Conservation (phyloP, 2,113 vertebrate genomes). For the Hyla sarda region DNA sequence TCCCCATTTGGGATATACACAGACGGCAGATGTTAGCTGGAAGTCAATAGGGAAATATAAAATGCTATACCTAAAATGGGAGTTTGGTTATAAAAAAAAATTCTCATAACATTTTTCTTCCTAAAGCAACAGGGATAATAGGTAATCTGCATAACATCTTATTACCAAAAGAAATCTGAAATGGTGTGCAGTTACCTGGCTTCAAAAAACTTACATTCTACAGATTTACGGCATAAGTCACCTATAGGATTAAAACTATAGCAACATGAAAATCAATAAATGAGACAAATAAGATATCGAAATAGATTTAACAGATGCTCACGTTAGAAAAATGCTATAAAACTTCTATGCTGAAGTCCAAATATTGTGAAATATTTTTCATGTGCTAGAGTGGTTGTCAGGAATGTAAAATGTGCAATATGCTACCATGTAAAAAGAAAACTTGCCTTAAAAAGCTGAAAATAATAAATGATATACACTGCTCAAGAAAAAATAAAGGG, state of each 20-base stretch:
- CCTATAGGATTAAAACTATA: background rate
- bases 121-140: background rate
- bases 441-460: background rate
- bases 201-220: background rate
- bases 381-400: constrained; percentile 32
- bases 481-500: no score
- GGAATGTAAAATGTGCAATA: constrained; percentile 35
- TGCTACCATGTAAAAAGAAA: constrained; percentile 21
- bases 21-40: no score
- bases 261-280: constrained; percentile 23
- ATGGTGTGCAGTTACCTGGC: no score
- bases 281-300: constrained; percentile 28
- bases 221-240: background rate
- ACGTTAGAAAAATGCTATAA: constrained; percentile 28
- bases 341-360: constrained; percentile 37
- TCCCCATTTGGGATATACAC: no score
- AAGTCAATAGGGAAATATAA: no score
- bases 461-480: background rate
- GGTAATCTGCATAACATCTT: background rate
- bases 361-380: constrained; percentile 56
- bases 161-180: no score
- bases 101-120: no score
- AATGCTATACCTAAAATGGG: no score
- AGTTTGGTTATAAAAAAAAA: no score
- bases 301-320: constrained; percentile 51